Evolutionary conservation across 2,888 invertebrate genomes (phyloP).

Genomic region (Callimorpha dominula): DNA sequence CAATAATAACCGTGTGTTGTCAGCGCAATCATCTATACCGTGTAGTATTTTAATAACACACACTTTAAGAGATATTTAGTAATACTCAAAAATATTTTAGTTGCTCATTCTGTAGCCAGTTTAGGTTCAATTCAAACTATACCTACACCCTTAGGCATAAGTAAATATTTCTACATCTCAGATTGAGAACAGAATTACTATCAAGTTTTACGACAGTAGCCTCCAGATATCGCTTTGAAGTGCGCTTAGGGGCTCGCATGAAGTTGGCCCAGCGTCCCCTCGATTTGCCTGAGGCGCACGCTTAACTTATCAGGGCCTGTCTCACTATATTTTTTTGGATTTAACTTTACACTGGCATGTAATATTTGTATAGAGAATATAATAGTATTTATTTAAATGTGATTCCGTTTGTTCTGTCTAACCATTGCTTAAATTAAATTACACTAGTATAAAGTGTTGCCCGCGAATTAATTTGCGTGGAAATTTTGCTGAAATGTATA

Average conservation of each 20-base stretch:
- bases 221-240: slow-evolving; percentile 49
- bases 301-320: slow-evolving; percentile 26
- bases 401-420: too few species aligned
- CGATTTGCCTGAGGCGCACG: slow-evolving; percentile 37
- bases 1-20: too few species aligned
- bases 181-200: slow-evolving; percentile 31
- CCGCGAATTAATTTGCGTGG: too few species aligned
- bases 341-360: slow-evolving; percentile 9
- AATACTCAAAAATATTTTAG: too few species aligned
- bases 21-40: too few species aligned
- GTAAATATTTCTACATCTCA: slow-evolving; percentile 19
- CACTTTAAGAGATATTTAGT: too few species aligned
- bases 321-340: slow-evolving; percentile 14
- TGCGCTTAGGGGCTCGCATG: slow-evolving; percentile 44
- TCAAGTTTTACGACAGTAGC: slow-evolving; percentile 34
- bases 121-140: neutral
- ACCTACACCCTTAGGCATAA: slow-evolving; percentile 15
- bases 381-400: neutral
- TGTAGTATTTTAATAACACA: too few species aligned
- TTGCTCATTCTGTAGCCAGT: too few species aligned
- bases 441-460: too few species aligned
- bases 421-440: too few species aligned
- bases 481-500: too few species aligned
- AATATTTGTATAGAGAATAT: neutral
- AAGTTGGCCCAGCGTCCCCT: slow-evolving; percentile 37